phyloP scores from a whole-genome alignment of 2,797 vertebrate species.

The Myotis vivesi region DNA sequence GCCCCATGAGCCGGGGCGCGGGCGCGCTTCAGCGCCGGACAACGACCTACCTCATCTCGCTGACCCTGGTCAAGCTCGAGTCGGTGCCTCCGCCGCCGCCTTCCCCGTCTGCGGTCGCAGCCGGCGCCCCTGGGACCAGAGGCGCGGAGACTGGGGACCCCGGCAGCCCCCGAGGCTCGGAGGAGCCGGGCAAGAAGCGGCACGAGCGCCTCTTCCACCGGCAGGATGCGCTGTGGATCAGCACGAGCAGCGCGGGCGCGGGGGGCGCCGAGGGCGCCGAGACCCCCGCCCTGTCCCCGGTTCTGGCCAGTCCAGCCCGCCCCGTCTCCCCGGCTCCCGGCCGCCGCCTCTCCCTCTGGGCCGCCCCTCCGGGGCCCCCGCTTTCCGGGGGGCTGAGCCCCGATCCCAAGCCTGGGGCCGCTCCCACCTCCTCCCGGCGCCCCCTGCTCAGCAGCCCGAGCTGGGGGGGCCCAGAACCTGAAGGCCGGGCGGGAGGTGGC shows the following conservation, averaged over 20 bases:
- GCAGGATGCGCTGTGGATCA: conserved; percentile 86
- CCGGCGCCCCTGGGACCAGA: conserved; percentile 68
- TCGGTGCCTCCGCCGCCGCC: conserved; percentile 85
- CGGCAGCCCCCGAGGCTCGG: conserved; percentile 80
- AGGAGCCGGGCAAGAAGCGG: conserved; percentile 80
- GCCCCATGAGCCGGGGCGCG: conserved; percentile 92
- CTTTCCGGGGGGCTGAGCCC: conserved; percentile 74
- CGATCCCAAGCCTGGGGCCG: conserved; percentile 68
- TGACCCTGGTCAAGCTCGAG: conserved; percentile 97
- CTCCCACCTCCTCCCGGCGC: conserved; percentile 67
- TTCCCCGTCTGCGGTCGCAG: conserved; percentile 78
- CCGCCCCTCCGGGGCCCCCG: conserved; percentile 57
- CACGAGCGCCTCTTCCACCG: conserved; percentile 85
- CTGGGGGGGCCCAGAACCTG: conserved; percentile 78
- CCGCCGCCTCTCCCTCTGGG: conserved; percentile 73
- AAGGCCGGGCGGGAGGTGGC: conserved; percentile 64
- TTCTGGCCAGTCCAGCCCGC: conserved; percentile 75
- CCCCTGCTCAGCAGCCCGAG: conserved; percentile 80
- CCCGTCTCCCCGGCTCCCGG: conserved; percentile 73
- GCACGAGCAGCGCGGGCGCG: conserved; percentile 78
- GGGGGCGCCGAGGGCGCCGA: conserved; percentile 76
- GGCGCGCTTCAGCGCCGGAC: conserved; percentile 91
- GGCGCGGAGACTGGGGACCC: conserved; percentile 74
- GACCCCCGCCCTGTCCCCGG: conserved; percentile 70
- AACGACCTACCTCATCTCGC: conserved; percentile 98